These are phyloP conservation scores for Heliconius eleuchia DNA, from an alignment of 1,140 invertebrate species.

Conservation along the genomic window DNA sequence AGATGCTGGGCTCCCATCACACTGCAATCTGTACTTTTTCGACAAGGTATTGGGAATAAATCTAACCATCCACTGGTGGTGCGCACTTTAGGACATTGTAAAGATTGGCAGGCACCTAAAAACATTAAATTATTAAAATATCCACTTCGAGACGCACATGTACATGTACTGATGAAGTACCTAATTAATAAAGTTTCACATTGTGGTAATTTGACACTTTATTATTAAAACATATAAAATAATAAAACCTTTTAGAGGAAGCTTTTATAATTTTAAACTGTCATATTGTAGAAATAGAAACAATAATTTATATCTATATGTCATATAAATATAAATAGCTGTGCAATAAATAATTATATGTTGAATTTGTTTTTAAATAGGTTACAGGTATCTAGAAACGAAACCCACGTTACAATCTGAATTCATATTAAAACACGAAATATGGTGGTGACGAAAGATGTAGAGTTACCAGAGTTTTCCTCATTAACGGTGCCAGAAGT, in stretches of 20 bases:
- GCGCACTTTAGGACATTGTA: slow-evolving; percentile 68
- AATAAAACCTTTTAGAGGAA: too few species aligned
- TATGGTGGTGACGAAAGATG: slow-evolving; percentile 87
- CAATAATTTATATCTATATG: neutral
- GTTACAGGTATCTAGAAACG: neutral
- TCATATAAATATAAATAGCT: neutral
- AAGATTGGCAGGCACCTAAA: slow-evolving; percentile 57
- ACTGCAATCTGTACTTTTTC: slow-evolving; percentile 68
- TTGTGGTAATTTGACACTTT: too few species aligned
- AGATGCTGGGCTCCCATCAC: slow-evolving; percentile 73
- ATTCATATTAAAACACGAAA: neutral
- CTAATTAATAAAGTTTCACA: neutral
- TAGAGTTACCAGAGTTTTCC: slow-evolving; percentile 87
- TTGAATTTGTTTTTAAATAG: neutral
- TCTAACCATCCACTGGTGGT: slow-evolving; percentile 76
- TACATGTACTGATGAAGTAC: too few species aligned
- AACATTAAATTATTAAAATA: neutral
- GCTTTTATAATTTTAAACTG: neutral
- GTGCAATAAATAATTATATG: neutral
- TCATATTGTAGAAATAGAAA: too few species aligned
- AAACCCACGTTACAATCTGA: neutral
- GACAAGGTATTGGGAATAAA: slow-evolving; percentile 76
- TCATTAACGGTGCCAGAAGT: slow-evolving; percentile 92
- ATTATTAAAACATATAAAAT: too few species aligned
- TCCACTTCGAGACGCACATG: neutral